These are phyloP conservation scores for Ophthalmolycus amberensis DNA, from an alignment of 2,113 vertebrate species.

Conservation along the genomic window DNA sequence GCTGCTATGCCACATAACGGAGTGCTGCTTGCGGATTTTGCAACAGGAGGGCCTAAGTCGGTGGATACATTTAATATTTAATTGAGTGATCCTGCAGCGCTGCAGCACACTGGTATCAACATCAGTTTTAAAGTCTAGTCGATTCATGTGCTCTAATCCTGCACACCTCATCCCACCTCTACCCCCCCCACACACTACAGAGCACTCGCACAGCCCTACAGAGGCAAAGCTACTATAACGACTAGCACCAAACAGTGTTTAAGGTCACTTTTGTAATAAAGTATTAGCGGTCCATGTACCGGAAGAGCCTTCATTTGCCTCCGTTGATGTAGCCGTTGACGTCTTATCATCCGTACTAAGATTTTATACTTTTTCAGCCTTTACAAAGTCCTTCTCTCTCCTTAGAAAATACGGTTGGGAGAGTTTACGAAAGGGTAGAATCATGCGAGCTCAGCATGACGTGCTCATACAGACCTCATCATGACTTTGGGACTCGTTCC, in stretches of 20 bases:
- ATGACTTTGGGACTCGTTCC: neutral
- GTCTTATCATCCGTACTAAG: neutral
- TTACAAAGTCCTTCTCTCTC: neutral
- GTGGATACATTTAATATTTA: slow-evolving; percentile 1
- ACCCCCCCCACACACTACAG: neutral
- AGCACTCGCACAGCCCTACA: neutral
- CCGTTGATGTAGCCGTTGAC: neutral
- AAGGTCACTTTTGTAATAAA: neutral
- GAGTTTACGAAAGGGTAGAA: neutral
- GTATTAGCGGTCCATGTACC: neutral
- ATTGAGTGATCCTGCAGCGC: slow-evolving; percentile 8
- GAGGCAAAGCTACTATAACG: neutral
- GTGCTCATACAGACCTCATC: neutral
- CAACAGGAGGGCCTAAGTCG: neutral
- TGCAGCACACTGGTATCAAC: neutral
- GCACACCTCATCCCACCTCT: neutral
- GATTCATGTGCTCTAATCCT: slow-evolving; percentile 16
- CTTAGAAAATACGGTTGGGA: neutral
- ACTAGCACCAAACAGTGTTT: neutral
- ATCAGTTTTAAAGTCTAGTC: neutral
- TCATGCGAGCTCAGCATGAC: neutral
- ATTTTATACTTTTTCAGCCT: slow-evolving; percentile 9
- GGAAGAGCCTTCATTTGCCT: neutral
- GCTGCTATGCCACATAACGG: neutral
- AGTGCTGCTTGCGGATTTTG: neutral